Conservation (phyloP, 2,797 vertebrate species). For the Gymnothorax javanicus region DNA sequence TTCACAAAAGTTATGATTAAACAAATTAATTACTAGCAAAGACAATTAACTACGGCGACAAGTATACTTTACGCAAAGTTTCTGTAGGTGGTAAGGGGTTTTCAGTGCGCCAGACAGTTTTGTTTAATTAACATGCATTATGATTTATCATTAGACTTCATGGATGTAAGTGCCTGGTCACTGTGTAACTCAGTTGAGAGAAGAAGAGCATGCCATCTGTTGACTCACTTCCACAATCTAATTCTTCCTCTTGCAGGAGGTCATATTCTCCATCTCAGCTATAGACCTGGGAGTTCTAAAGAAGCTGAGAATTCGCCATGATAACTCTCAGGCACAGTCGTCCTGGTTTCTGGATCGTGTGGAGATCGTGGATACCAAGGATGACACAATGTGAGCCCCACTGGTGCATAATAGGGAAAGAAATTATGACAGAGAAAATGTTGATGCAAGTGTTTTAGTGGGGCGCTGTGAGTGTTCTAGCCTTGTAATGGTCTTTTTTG, state of each 20-base stretch:
- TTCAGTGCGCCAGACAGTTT: not conserved
- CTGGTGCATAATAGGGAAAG: not conserved
- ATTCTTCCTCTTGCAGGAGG: conserved; percentile 72
- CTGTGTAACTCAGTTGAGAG: not conserved
- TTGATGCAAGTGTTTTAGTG: not conserved
- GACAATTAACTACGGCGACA: not conserved
- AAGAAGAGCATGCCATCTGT: not conserved
- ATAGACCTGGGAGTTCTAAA: conserved; percentile 86
- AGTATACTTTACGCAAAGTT: not conserved
- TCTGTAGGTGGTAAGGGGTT: not conserved
- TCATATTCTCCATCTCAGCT: conserved; percentile 82
- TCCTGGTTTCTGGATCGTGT: conserved; percentile 94
- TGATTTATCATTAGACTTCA: not conserved
- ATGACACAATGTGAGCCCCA: conserved; percentile 82
- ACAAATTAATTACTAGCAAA: not conserved
- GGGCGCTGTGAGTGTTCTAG: too few relatives aligned
- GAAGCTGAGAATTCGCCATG: conserved; percentile 91
- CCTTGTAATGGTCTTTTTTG: too few relatives aligned
- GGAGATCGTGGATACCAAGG: conserved; percentile 86
- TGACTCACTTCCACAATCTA: not conserved
- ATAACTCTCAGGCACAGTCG: conserved; percentile 81
- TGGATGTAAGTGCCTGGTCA: not conserved
- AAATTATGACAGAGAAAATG: not conserved
- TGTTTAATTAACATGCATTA: not conserved
- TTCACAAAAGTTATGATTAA: not conserved